These are phyloP conservation scores for Gephyroberyx darwinii DNA, from an alignment of 2,797 vertebrate species.

Conservation along the genomic window DNA sequence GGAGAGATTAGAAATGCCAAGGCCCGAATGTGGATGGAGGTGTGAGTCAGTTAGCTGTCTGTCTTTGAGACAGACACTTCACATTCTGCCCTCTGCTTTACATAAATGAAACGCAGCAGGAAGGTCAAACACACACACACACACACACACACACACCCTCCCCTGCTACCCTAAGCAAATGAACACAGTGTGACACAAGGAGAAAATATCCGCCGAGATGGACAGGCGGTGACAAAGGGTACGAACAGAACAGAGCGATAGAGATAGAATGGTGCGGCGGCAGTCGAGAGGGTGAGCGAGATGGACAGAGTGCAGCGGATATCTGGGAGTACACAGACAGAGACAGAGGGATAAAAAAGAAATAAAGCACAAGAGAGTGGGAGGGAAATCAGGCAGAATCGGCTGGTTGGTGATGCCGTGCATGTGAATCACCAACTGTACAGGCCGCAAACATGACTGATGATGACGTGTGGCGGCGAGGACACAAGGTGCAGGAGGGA, in stretches of 20 bases:
- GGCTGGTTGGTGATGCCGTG: constrained; percentile 45
- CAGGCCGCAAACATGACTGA: constrained; percentile 55
- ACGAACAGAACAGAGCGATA: constrained; percentile 46
- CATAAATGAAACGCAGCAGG: constrained; percentile 58
- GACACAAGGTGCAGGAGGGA: constrained; percentile 32
- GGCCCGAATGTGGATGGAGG: constrained; percentile 23
- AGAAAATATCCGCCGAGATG: constrained; percentile 48
- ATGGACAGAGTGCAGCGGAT: constrained; percentile 14
- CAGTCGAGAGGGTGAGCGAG: background rate
- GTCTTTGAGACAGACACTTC: constrained; percentile 47
- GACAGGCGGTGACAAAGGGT: constrained; percentile 54
- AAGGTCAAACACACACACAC: constrained; percentile 62
- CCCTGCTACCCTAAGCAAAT: constrained; percentile 52
- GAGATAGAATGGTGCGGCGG: constrained; percentile 33
- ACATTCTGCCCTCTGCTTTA: constrained; percentile 51
- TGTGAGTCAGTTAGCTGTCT: constrained; percentile 60
- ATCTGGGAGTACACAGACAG: constrained; percentile 50
- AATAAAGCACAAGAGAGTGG: constrained; percentile 52
- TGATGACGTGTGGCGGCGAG: constrained; percentile 53
- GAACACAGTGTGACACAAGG: constrained; percentile 44
- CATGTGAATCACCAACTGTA: constrained; percentile 64
- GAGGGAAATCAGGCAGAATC: constrained; percentile 48
- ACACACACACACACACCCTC: constrained; percentile 64
- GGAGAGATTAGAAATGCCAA: constrained; percentile 46
- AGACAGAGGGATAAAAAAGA: constrained; percentile 50